Evolutionary conservation across 2,888 invertebrate genomes (phyloP), one percentile per base, ranked within the genome.

Genomic region (Sylvicola cinctus): DNA sequence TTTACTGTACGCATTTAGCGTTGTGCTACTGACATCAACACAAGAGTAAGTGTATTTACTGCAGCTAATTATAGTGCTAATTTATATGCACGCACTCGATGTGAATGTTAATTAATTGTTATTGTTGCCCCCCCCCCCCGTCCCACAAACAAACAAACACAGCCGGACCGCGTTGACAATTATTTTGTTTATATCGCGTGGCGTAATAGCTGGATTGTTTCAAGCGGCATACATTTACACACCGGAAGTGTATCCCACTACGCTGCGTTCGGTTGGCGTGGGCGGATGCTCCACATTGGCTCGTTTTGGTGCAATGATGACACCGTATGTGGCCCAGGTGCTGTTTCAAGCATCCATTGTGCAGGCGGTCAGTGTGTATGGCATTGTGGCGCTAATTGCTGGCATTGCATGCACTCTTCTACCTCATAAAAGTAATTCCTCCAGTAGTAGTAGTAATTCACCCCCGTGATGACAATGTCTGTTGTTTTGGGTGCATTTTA

Each of bases 181-280:
- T 33, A 70, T 87, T 43, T 60, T 93, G 41, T 91, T 91, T 54
- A 52, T 88, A 43, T 85, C 88, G 1, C 67, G 93, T 43, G 90
- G 85, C 4, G 79, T 91, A 40, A 87, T 91, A 45, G 87, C 90
- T 14, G 91, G 91, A 1, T 74, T 90, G 2, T 93, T 93, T 53
- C 90, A 91, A 65, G 88, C 88, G 0, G 87, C 88, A 0, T 93
- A 91, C 49, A 88, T 91, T 4, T 93, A 93, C 50, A 93, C 91
- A 5, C 90, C 91, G 6, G 91, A 91, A 69, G 83, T 88, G 3
- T 91, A 90, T 52, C 90, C 91, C 0, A 87, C 87, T 1, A 79
- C 84, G 14, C 58, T 90, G 32, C 60, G 90, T 36, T 79, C 90
- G 2, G 74, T 88, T 4, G 91, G 91, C 0, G 79, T 93, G n/a